phyloP scores from a whole-genome alignment of 2,113 vertebrate species.

The Potamarius usumacintae region DNA sequence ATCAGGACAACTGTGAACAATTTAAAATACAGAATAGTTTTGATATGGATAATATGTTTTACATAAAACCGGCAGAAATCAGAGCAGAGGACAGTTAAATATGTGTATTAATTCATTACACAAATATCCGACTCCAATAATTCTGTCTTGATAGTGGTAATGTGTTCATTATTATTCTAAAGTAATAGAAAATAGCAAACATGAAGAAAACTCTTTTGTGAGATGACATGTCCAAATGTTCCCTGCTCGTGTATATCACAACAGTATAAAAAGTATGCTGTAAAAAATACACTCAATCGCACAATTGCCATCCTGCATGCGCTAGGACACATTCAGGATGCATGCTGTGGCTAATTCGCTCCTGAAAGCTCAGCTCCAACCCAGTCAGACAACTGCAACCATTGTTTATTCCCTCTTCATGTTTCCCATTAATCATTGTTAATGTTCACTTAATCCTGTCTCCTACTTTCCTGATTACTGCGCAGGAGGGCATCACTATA shows the following conservation, averaged over 20 bases:
- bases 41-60: background rate
- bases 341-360: background rate
- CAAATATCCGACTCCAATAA: background rate
- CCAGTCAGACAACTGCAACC: slow-evolving; percentile 25
- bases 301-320: background rate
- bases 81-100: background rate
- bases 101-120: background rate
- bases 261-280: background rate
- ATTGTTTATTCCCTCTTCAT: slow-evolving; percentile 26
- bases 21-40: background rate
- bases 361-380: background rate
- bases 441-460: slow-evolving; percentile 43
- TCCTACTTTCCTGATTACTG: slow-evolving; percentile 37
- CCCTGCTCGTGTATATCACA: background rate
- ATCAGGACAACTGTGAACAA: background rate
- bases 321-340: background rate
- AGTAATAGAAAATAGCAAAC: background rate
- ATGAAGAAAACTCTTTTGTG: background rate
- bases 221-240: background rate
- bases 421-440: slow-evolving; percentile 42
- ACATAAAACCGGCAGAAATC: background rate
- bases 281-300: background rate
- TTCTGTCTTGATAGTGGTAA: background rate
- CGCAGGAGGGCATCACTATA: slow-evolving; percentile 35
- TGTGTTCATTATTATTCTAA: background rate